Conservation (phyloP, 2,888 invertebrate genomes). For the Halictus quadricinctus region DNA sequence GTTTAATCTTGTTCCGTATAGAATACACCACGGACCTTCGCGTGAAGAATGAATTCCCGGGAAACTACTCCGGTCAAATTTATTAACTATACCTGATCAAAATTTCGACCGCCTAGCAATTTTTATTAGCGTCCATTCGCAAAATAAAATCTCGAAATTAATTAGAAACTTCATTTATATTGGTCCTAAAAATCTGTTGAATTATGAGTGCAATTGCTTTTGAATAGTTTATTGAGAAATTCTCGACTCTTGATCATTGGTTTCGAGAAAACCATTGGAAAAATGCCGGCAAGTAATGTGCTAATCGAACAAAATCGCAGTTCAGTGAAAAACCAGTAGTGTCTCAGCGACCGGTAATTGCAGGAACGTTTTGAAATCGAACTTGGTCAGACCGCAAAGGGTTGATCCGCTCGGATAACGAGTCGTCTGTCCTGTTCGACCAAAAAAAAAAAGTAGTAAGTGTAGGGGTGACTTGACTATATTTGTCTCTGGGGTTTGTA, state of each 20-base stretch:
- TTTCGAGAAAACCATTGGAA: no score
- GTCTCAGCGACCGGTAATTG: neutral
- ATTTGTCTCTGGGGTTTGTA: constrained; percentile 29
- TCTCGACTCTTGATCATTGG: no score
- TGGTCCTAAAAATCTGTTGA: no score
- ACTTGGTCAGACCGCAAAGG: constrained; percentile 41
- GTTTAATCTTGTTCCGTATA: neutral
- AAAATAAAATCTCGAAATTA: neutral
- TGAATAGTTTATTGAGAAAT: no score
- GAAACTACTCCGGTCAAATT: neutral
- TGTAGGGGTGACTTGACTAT: constrained; percentile 7
- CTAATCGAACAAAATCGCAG: neutral
- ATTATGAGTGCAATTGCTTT: no score
- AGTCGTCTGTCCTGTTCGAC: neutral
- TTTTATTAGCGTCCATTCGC: neutral
- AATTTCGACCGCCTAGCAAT: neutral
- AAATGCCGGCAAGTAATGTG: no score
- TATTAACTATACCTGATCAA: neutral
- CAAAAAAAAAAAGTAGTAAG: neutral
- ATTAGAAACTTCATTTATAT: neutral
- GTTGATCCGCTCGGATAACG: constrained; percentile 23
- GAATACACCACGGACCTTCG: neutral
- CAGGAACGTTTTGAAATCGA: neutral
- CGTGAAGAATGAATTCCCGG: neutral
- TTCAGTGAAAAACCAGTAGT: neutral